Evolutionary conservation across 1,140 invertebrate species (phyloP), one percentile per base, ranked within the genome.

Genomic region (Dendroctonus valens): DNA sequence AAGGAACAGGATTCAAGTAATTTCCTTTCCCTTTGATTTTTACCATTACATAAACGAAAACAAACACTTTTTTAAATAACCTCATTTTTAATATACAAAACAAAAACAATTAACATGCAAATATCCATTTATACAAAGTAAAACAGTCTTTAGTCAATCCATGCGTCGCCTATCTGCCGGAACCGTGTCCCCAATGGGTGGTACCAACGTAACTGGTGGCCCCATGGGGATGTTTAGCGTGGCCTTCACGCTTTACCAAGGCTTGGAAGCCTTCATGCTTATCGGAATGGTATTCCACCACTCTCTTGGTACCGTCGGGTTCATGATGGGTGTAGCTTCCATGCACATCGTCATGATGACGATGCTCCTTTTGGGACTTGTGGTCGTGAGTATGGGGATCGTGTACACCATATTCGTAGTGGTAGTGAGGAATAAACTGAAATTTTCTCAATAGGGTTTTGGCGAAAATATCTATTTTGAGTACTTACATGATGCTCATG

Each of bases 351-450:
- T 81, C 68, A 9, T 81, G 80, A 26, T 81, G 78, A 57, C 82
- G 76, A 12, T 80, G 72, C 66, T 82, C 81, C 53, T 77, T 73
- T 60, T 82, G 81, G 8, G 70, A 74, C 66, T 83, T 82, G 41
- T 75, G 66, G 68, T 83, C 81, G 15, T 80, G 79, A 2, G 81
- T 82, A 59, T 81, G 74, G 26, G 76, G 73, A 67, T 81, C 81
- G 41, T 80, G 72, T 0, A 83, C 79, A 37, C 76, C 79, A 72
- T 82, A 83, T 15, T 78, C 74, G 67, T 78, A 83, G 57, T 78
- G 75, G 70, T 82, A 83, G 53, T 77, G 67, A n/a, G 49, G 70
- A 40, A 59, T 50, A 60, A 65, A 68, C 57, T 59, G 8, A 8
- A 15, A 55, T 39, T 55, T 39, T 40, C 12, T 46, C 38, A 4